phyloP scores from a whole-genome alignment of 2,888 invertebrate genomes.

The Diplolepis rosae region DNA sequence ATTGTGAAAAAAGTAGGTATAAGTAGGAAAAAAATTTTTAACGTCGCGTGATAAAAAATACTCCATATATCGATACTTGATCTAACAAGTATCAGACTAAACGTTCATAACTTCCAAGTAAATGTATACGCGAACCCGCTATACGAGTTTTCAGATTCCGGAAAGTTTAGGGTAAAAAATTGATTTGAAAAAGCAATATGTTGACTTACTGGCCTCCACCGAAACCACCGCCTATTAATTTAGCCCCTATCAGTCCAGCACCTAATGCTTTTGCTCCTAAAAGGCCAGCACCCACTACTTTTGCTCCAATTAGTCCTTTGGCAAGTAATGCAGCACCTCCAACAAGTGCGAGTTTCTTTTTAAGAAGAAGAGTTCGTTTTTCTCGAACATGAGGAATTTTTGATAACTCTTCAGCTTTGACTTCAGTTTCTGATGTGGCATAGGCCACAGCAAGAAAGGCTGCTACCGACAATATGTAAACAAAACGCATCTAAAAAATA shows the following conservation, averaged over 20 bases:
- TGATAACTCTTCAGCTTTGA: slow-evolving; percentile 25
- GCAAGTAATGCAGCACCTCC: slow-evolving; percentile 50
- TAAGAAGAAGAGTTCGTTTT: slow-evolving; percentile 67
- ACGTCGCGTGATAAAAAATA: too few species aligned
- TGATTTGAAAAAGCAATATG: too few species aligned
- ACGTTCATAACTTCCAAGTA: too few species aligned
- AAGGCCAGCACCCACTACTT: slow-evolving; percentile 41
- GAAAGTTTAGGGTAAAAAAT: too few species aligned
- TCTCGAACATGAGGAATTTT: slow-evolving; percentile 55
- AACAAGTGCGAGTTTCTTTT: slow-evolving; percentile 66
- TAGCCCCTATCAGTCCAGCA: slow-evolving; percentile 53
- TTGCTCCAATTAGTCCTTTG: slow-evolving; percentile 41
- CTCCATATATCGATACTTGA: too few species aligned
- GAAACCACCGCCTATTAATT: slow-evolving; percentile 22
- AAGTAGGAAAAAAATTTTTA: too few species aligned
- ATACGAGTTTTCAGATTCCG: too few species aligned
- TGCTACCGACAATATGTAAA: slow-evolving; percentile 42
- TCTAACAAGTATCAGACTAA: too few species aligned
- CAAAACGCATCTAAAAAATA: slow-evolving; percentile 51
- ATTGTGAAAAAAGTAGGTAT: too few species aligned
- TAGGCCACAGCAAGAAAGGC: slow-evolving; percentile 49
- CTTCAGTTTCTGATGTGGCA: slow-evolving; percentile 35
- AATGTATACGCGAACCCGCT: too few species aligned
- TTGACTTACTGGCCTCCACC: slow-evolving; percentile 25
- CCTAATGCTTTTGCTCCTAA: slow-evolving; percentile 48